Conservation (phyloP, 1,140 invertebrate genomes). For the Matsumurasca onukii region DNA sequence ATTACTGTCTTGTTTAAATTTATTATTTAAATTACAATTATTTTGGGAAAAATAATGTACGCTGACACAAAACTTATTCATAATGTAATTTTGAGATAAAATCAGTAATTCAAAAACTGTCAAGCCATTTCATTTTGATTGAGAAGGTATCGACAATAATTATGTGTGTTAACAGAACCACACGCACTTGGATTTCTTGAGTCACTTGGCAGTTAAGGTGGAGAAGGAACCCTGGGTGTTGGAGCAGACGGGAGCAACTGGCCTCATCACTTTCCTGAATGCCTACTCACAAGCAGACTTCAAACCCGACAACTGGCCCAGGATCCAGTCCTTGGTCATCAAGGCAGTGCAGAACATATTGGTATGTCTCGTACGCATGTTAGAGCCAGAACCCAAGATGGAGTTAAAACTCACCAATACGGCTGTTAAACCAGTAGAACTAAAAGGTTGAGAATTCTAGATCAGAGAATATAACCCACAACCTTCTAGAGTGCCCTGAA, state of each 20-base stretch:
- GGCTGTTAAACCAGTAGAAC: too few relatives aligned
- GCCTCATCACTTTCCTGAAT: conserved; percentile 52
- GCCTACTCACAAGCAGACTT: conserved; percentile 57
- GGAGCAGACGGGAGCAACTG: conserved; percentile 40
- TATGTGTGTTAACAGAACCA: conserved; percentile 56
- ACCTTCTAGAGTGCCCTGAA: too few relatives aligned
- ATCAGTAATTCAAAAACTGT: too few relatives aligned
- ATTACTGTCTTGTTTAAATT: background rate
- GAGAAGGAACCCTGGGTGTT: conserved; percentile 45
- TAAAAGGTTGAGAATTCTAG: too few relatives aligned
- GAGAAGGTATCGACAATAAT: too few relatives aligned
- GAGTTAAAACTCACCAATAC: too few relatives aligned
- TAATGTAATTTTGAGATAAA: too few relatives aligned
- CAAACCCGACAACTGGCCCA: conserved; percentile 56
- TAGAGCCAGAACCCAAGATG: too few relatives aligned
- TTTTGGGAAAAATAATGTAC: too few relatives aligned
- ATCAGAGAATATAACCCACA: too few relatives aligned
- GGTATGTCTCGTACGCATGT: background rate
- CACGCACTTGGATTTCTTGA: conserved; percentile 53
- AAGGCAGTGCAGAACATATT: conserved; percentile 15
- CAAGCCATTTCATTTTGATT: too few relatives aligned
- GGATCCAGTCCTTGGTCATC: conserved; percentile 49
- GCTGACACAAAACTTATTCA: too few relatives aligned
- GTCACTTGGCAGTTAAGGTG: conserved; percentile 54
- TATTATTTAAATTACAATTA: background rate